A percentile compares a stretch with the other conserved stretches of the same genome.
These are phyloP conservation scores for Ips nitidus DNA, from an alignment of 1,140 invertebrate species.

Conservation along the genomic window DNA sequence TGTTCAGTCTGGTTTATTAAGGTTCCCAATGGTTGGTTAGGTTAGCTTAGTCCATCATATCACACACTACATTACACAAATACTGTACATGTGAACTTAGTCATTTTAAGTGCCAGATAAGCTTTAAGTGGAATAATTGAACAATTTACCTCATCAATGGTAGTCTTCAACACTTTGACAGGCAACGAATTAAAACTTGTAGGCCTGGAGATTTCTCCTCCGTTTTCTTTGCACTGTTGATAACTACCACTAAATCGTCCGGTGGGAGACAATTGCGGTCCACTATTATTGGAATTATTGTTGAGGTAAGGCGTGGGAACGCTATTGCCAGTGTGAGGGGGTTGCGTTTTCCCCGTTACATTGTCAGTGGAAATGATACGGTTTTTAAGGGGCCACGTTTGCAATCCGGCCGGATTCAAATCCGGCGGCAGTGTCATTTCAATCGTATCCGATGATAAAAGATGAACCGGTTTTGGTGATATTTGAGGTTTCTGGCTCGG, in stretches of 20 bases:
- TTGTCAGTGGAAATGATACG: slow-evolving; percentile 55
- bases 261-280: not conserved
- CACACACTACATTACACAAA: too few species aligned
- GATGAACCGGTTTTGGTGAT: slow-evolving; percentile 53
- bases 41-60: too few species aligned
- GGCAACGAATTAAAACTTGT: slow-evolving; percentile 7
- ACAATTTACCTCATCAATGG: slow-evolving; percentile 29
- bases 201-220: slow-evolving; percentile 16
- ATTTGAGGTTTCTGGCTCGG: slow-evolving; percentile 62
- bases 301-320: not conserved
- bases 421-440: slow-evolving; percentile 58
- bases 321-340: slow-evolving; percentile 2
- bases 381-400: slow-evolving; percentile 69
- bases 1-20: too few species aligned
- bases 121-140: not conserved
- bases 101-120: not conserved
- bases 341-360: slow-evolving; percentile 50
- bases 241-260: not conserved
- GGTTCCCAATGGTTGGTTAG: too few species aligned
- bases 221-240: not conserved
- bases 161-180: slow-evolving; percentile 28
- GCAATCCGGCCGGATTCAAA: slow-evolving; percentile 47
- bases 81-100: too few species aligned
- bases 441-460: slow-evolving; percentile 54
- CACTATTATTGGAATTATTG: not conserved